A percentile compares a stretch with the other conserved stretches of the same genome.
These are phyloP conservation scores for Enteromius treurensis DNA, from an alignment of 2,797 vertebrate species.

Conservation along the genomic window DNA sequence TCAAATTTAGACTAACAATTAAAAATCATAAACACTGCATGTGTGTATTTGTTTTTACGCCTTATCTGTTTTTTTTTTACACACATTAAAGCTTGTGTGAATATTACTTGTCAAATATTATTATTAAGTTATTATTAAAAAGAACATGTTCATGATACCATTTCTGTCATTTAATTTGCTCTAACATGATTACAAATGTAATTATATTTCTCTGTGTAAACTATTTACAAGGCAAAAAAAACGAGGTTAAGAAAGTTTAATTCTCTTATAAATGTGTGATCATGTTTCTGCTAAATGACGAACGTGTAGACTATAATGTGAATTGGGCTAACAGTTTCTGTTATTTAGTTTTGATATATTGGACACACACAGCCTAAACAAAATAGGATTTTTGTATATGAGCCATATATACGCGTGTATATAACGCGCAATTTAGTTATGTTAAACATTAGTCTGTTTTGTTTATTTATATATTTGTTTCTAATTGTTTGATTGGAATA, in stretches of 20 bases:
- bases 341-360: background rate
- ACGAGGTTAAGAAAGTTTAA: background rate
- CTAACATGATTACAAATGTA: background rate
- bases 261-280: background rate
- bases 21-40: background rate
- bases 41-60: background rate
- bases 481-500: background rate
- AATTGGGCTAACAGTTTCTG: background rate
- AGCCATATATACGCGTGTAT: background rate
- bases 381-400: background rate
- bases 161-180: background rate
- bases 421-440: background rate
- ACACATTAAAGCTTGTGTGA: background rate
- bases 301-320: background rate
- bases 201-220: background rate
- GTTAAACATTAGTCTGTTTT: background rate
- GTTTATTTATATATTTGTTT: background rate
- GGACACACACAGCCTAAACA: background rate
- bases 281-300: background rate
- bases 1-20: background rate
- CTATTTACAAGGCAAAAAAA: background rate
- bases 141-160: background rate
- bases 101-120: background rate
- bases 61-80: background rate
- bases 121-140: background rate